Base-by-base conservation (phyloP, 2,797 vertebrate species). In the Alectoris magna region DNA sequence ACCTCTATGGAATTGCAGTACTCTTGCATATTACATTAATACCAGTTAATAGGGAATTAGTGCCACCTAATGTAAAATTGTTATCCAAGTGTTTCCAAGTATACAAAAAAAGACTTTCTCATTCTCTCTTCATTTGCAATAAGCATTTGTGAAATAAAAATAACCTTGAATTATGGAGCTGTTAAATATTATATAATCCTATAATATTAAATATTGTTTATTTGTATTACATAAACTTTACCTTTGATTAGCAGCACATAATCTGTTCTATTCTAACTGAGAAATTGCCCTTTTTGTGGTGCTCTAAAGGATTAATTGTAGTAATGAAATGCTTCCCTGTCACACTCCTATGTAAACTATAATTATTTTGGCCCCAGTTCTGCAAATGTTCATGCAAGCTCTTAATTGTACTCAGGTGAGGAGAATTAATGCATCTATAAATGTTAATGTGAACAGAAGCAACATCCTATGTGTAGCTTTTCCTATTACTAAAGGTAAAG, bases 21-120 rank as follows among this genome's bases (percentile, higher is more conserved):
- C 70, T 22, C 74, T 87, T 87, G 72, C 39, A 70, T 59, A 81
- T 94, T 80, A 67, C 43, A 74, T 93, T 95, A 95, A 85, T 88
- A 63, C 27, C 84, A 75, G 90, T 87, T 95, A 96, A 95, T 89
- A 93, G 84, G 75, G 94, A 95, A 96, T 96, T 96, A 96, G 96
- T 96, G 96, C 96, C 96, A 96, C 94, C 96, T 96, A 96, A 96
- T 92, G 96, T 96, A 96, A 96, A 96, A 96, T 78, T n/a, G 78
- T 93, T 94, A 91, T 62, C 60, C 58, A 11, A 93, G 24, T 90
- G 69, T 44, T 67, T 94, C 60, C 36, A 46, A 29, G 16, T 62
- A 4, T n/a, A 34, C 34, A 82, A 91, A 31, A 24, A 27, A 68
- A 88, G 21, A 41, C 2, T 77, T 87, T n/a, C 58, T 87, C 13